Base-by-base conservation (phyloP, 2,797 vertebrate genomes). In the Anniella stebbinsi region DNA sequence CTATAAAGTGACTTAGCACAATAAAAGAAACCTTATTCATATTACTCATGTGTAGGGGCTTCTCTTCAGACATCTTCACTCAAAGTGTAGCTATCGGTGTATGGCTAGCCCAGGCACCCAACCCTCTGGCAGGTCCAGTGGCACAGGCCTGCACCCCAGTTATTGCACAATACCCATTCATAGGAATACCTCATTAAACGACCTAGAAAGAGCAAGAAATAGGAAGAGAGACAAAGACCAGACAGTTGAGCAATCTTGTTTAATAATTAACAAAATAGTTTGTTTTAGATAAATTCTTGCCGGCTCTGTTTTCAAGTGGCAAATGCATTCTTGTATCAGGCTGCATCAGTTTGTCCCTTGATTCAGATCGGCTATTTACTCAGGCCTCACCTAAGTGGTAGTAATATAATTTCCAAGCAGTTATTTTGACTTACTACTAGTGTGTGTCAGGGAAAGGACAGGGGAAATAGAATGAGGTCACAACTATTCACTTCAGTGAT, bases 361-460 rank as follows among this genome's bases (percentile, higher is more conserved):
- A n/a, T n/a, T n/a, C 12, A 36, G 28, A 21, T 60, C 72, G 67
- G 86, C 73, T 51, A 48, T 72, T 70, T 60, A 45, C 6, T 2
- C 69, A 85, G 33, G n/a, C 21, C 84, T 54, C 85, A 60, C 70
- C 33, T 30, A 3, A 63, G 73, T 28, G 45, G 41, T 63, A 45
- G 57, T 66, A 76, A 87, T 87, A 45, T 87, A 77, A 77, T 77
- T 63, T 63, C 41, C 38, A 85, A 86, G 25, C 72, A 33, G 54
- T 66, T 87, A 77, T 77, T 86, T 87, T 80, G 86, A 87, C 15
- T 80, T 80, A 78, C 75, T 67, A 78, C 75, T 41, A 67, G 36
- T 78, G 41, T 13, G 11, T 80, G 86, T 87, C 86, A 80, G 33
- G 33, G 86, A 67, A 87, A 87, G 86, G 86, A 67, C 73, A 87